Percentiles rank a stretch among this genome's conserved stretches.
phyloP scores from a whole-genome alignment of 2,113 vertebrate species.

The Columba janthina region DNA sequence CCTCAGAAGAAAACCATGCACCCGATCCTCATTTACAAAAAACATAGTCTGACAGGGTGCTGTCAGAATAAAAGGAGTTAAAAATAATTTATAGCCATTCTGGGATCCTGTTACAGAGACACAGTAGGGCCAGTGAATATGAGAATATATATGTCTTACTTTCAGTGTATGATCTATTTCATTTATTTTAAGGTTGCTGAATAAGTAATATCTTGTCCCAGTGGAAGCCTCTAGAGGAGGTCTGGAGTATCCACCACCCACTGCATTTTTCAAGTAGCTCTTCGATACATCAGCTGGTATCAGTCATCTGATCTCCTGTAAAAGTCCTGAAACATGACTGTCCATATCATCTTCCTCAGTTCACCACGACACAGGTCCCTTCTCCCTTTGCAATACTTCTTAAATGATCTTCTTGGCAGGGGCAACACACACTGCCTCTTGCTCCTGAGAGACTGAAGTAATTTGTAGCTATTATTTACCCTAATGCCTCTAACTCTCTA shows the following conservation, averaged over 20 bases:
- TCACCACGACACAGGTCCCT: not conserved
- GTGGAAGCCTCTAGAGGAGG: not conserved
- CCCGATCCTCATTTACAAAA: not conserved
- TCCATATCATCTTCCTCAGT: not conserved
- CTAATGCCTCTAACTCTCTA: not conserved
- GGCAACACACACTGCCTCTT: not conserved
- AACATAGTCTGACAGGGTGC: not conserved
- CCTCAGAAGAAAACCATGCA: not conserved
- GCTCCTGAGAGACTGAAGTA: not conserved
- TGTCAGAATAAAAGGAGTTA: not conserved
- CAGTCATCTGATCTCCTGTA: not conserved
- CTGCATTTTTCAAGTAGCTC: conserved; percentile 8
- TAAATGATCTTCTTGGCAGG: not conserved
- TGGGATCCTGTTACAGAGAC: not conserved
- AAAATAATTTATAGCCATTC: not conserved
- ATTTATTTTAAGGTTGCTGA: not conserved
- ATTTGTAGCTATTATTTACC: conserved; percentile 19
- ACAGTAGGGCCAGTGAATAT: not conserved
- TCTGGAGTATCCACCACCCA: not conserved
- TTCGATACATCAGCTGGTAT: not conserved
- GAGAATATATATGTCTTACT: not conserved
- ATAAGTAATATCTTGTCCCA: not conserved
- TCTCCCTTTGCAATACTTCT: not conserved
- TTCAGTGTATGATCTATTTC: not conserved
- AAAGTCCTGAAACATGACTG: not conserved